Evolutionary conservation across 2,797 vertebrate species (phyloP).

Genomic region (Hypotaenidia philippensis): DNA sequence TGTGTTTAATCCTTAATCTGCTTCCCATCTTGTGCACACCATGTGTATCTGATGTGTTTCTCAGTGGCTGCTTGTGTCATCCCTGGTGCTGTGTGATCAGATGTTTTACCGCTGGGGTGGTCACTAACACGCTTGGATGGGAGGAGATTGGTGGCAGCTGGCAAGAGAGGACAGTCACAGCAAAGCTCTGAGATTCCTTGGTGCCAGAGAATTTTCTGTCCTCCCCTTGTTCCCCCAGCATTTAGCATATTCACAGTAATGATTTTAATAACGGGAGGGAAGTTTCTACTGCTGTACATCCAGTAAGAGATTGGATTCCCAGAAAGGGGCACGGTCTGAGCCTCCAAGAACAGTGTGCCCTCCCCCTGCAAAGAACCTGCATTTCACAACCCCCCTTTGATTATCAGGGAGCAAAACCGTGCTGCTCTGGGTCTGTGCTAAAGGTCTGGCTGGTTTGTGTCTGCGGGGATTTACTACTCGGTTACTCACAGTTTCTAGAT

Average conservation of each 20-base stretch:
- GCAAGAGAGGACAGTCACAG: neutral
- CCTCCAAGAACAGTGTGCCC: neutral
- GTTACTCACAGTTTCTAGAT: neutral
- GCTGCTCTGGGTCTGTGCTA: neutral
- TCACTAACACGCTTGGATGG: neutral
- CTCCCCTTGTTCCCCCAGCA: neutral
- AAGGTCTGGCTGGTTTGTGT: neutral
- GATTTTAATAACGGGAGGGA: neutral
- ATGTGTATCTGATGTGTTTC: accelerated
- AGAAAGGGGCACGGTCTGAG: neutral
- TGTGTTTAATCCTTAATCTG: neutral
- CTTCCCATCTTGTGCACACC: neutral
- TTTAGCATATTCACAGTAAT: neutral
- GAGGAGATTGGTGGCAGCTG: neutral
- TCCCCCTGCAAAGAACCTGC: neutral
- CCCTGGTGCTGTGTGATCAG: neutral
- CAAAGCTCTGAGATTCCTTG: neutral
- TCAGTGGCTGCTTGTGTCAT: neutral
- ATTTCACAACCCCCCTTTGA: neutral
- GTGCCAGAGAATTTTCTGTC: neutral
- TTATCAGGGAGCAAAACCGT: neutral
- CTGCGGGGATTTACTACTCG: neutral
- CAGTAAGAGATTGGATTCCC: neutral
- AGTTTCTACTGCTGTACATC: neutral
- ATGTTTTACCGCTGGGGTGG: too few relatives aligned